These are phyloP conservation scores for Homarus americanus DNA, from an alignment of 1,140 invertebrate species.

Conservation along the genomic window DNA sequence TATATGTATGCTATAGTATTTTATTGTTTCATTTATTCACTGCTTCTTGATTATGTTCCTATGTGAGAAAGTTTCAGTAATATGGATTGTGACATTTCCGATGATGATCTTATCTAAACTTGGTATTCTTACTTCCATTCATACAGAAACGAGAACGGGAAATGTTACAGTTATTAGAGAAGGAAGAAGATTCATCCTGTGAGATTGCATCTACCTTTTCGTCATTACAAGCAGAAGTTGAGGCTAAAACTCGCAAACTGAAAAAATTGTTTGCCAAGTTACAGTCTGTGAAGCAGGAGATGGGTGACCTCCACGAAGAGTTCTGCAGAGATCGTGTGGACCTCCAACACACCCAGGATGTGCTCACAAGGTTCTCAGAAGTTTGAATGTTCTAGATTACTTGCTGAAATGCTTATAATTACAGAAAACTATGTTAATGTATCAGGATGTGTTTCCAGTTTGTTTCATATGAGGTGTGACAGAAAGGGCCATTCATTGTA, in stretches of 20 bases:
- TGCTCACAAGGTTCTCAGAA: constrained; percentile 86
- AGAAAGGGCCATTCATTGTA: no score
- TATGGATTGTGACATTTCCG: neutral
- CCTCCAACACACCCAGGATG: constrained; percentile 88
- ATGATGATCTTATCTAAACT: neutral
- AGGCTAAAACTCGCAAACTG: constrained; percentile 93
- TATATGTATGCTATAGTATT: no score
- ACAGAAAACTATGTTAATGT: no score
- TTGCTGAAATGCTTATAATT: no score
- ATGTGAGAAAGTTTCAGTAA: no score
- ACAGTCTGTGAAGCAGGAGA: constrained; percentile 83
- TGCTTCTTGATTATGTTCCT: no score
- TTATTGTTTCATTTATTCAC: no score
- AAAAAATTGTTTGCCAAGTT: constrained; percentile 86
- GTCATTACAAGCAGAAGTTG: constrained; percentile 93
- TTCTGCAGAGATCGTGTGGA: constrained; percentile 89
- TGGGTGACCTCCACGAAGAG: constrained; percentile 90
- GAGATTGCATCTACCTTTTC: constrained; percentile 91
- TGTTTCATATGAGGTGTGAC: no score
- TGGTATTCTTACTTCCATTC: neutral
- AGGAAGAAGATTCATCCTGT: constrained; percentile 91
- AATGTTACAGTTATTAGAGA: constrained; percentile 91
- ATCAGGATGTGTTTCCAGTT: no score
- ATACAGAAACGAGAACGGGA: constrained; percentile 84
- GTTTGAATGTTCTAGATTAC: no score